Conservation (phyloP, 2,888 invertebrate genomes). For the Acanthosepion pharaonis region DNA sequence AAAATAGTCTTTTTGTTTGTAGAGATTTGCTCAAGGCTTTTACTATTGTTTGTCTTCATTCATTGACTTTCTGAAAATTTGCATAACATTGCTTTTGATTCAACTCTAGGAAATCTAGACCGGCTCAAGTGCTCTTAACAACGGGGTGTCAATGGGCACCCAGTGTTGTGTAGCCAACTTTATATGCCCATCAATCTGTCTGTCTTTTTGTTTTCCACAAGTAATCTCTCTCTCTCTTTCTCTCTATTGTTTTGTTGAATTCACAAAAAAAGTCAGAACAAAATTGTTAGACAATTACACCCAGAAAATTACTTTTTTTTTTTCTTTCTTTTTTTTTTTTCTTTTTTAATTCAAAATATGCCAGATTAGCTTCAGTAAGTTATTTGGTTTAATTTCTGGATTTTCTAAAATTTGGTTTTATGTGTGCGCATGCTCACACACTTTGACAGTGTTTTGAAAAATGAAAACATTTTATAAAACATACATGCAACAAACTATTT, state of each 20-base stretch:
- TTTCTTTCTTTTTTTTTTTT: too few species aligned
- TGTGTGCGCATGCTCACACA: too few species aligned
- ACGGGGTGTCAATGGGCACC: background rate
- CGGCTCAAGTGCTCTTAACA: background rate
- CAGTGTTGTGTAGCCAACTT: background rate
- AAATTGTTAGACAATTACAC: background rate
- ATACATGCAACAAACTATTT: too few species aligned
- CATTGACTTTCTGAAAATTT: background rate
- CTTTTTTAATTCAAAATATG: too few species aligned
- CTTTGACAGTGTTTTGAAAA: too few species aligned
- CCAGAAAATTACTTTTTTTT: background rate
- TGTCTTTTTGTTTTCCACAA: background rate
- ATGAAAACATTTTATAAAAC: too few species aligned
- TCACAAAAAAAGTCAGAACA: background rate
- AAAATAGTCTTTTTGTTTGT: background rate
- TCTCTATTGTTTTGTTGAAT: background rate
- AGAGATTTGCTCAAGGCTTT: background rate
- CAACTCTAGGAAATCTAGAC: background rate
- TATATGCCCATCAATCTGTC: background rate
- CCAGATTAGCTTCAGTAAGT: too few species aligned
- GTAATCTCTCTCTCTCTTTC: background rate
- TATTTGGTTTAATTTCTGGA: too few species aligned
- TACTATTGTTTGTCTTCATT: background rate
- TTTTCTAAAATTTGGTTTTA: too few species aligned
- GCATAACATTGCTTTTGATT: background rate